Conservation (phyloP, 2,888 invertebrate genomes). For the Idaea dimidiata region DNA sequence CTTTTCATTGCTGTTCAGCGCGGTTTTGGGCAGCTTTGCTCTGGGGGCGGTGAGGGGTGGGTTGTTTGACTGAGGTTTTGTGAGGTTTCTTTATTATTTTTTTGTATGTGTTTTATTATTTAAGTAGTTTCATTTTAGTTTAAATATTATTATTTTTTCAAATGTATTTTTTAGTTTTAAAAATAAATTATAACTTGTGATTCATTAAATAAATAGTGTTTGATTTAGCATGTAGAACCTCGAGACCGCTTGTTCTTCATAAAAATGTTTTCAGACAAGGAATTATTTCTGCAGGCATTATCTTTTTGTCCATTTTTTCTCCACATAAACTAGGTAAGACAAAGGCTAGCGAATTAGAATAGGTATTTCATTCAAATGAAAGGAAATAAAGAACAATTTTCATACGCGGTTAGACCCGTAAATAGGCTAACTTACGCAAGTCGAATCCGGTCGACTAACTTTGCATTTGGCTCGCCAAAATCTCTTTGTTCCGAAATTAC, state of each 20-base stretch:
- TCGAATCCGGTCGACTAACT: constrained; percentile 19
- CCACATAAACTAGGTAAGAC: constrained; percentile 12
- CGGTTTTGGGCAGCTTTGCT: too few species aligned
- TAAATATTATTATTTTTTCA: too few species aligned
- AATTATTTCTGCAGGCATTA: neutral
- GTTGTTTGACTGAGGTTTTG: too few species aligned
- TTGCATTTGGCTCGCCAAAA: constrained; percentile 19
- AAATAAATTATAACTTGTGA: too few species aligned
- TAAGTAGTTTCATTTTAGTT: too few species aligned
- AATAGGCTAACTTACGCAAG: constrained; percentile 20
- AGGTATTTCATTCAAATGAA: constrained; percentile 12
- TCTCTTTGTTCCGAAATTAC: constrained; percentile 24
- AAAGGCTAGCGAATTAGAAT: constrained; percentile 9
- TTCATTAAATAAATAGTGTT: too few species aligned
- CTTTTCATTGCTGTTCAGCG: too few species aligned
- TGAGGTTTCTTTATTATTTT: too few species aligned
- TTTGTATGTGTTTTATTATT: too few species aligned
- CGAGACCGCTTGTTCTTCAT: neutral
- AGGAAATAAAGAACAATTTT: constrained; percentile 12
- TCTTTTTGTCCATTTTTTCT: neutral
- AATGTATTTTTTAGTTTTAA: too few species aligned
- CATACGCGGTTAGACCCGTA: constrained; percentile 16
- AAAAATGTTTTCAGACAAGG: neutral
- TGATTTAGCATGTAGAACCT: too few species aligned
- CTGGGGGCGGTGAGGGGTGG: too few species aligned